Evolutionary conservation across 2,113 vertebrate genomes (phyloP).

Genomic region (Anser brachyrhynchus): DNA sequence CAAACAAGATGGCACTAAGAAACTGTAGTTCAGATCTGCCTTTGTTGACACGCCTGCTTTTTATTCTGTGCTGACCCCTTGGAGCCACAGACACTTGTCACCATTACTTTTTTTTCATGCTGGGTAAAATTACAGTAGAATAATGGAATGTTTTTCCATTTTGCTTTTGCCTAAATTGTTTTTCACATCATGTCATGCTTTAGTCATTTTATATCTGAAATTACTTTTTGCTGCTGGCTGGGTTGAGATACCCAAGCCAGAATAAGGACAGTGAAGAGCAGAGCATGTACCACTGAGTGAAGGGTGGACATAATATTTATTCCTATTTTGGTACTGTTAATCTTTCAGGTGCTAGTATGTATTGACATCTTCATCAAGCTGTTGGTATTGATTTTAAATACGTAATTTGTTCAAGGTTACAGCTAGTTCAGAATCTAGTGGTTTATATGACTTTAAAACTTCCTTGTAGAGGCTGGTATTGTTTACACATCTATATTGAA

Average conservation of each 20-base stretch:
- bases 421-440: not conserved
- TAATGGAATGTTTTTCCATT: not conserved
- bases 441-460: not conserved
- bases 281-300: not conserved
- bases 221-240: not conserved
- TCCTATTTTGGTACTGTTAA: not conserved
- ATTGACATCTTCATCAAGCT: not conserved
- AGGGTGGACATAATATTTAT: not conserved
- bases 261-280: not conserved
- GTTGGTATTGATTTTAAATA: not conserved
- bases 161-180: not conserved
- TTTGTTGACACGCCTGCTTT: not conserved
- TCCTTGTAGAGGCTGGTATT: not conserved
- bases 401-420: not conserved
- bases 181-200: not conserved
- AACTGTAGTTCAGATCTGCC: not conserved
- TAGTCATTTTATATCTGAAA: not conserved
- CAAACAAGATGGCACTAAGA: not conserved
- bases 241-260: not conserved
- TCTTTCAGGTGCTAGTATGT: not conserved
- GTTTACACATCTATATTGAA: not conserved
- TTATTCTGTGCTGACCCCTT: not conserved
- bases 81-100: not conserved
- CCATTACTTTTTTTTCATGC: not conserved
- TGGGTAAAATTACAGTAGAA: not conserved